Evolutionary conservation across 2,888 invertebrate species (phyloP), one percentile per base, ranked within the genome.

Genomic region (Drosophila quasianomalipes): DNA sequence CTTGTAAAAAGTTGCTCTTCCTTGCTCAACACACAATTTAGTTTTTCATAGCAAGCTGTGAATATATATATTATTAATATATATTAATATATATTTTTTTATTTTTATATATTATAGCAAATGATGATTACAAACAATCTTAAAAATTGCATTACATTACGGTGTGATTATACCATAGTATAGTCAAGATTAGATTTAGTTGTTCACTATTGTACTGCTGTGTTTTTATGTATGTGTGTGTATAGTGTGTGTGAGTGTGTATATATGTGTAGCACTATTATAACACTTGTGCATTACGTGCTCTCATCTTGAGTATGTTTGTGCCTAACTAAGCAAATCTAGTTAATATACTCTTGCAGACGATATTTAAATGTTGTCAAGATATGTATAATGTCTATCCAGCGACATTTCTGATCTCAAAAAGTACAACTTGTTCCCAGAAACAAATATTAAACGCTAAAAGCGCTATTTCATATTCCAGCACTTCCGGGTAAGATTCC

Each of bases 71-170:
- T 22, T n/a, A 44, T 44, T 5, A 22, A 22, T 44, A 44, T 28
- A 54, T 51, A 58, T 63, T 70, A 44, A 62, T 59, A 74, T 68
- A 70, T 55, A 57, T 63, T 3, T 22, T 22, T 53, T 22, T 31
- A 7, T 53, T 53, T 33, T 22, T 22, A 63, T 66, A 69, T 84
- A 55, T 30, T 61, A 71, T 87, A 84, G 85, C 82, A 90, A 90
- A 91, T 69, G 55, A 68, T 75, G 83, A 90, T 83, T 86, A 86
- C 66, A 90, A 90, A 90, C 86, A 71, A 84, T 85, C 77, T 85
- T 85, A 83, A 90, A 91, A 91, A 90, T 81, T 83, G 81, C 76
- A 69, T 87, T 75, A 85, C 75, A 77, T 79, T 85, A 85, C 70
- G 57, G 44, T 75, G 80, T 63, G 61, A 76, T 51, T 69, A 52